Base-by-base conservation (phyloP, 2,888 invertebrate genomes). In the Caenorhabditis zanzibari region DNA sequence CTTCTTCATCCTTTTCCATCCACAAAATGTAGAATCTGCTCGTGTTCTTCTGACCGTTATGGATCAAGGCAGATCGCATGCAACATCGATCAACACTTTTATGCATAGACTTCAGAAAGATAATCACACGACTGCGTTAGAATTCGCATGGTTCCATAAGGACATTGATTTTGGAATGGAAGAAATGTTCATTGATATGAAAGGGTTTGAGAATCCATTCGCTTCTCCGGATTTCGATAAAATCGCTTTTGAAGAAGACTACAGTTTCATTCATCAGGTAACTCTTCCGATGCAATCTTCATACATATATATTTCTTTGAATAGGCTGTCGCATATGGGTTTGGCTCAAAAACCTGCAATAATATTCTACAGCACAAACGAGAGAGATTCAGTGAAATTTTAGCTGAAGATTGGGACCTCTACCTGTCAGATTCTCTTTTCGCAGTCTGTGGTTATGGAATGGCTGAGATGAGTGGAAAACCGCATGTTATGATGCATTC, bases 401-500 rank as follows among this genome's bases (percentile, higher is more conserved):
- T 69, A 2, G 10, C 28, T 9, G 61, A 77, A n/a, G 52, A 73
- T 22, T 80, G 80, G 80, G 73, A 73, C 10, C 47, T 80, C 4
- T 73, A 66, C 22, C 41, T 80, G 0, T 73, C 80, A 32, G 80
- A 80, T 52, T 80, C 80, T 28, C 73, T 80, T 10, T 80, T 80
- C 10, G 73, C 72, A 14, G 64, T 74, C 6, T 81, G 81, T 56
- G 81, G 81, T 2, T 81, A 81, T 41, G 74, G 73, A 6, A 69
- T 81, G 66, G 81, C 81, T 10, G 56, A 69, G 9, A 52, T 81
- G 2, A 74, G 68, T 52, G 73, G 73, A 19, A 74, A 69, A 32
- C 81, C 73, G 22, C 81, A 81, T 24, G 74, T 81, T 4, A 74
- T 81, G 73, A 74, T 81, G 81, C 81, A 81, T 56, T 81, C 81